phyloP scores from a whole-genome alignment of 1,140 invertebrate genomes.

The Hylaeus anthracinus region DNA sequence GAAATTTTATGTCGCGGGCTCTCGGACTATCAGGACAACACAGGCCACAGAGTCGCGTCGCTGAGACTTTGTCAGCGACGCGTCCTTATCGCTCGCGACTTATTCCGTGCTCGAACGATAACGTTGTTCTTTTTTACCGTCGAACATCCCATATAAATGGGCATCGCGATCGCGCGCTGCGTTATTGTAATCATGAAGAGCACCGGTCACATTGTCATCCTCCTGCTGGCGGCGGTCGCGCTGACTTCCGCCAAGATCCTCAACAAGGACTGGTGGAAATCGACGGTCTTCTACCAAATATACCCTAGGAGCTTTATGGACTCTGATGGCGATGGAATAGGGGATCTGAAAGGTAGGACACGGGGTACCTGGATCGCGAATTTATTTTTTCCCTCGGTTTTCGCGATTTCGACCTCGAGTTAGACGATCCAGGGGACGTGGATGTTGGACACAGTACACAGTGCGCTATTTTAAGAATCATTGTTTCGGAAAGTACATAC shows the following conservation, averaged over 20 bases:
- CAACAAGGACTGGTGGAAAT: constrained; percentile 86
- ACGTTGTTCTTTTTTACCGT: constrained; percentile 25
- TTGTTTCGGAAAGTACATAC: too few relatives aligned
- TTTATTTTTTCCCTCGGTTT: too few relatives aligned
- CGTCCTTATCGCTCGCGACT: not conserved
- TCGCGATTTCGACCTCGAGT: too few relatives aligned
- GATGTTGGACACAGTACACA: too few relatives aligned
- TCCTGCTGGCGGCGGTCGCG: constrained; percentile 4
- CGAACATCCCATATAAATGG: constrained; percentile 34
- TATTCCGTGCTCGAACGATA: constrained; percentile 11
- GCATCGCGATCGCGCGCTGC: not conserved
- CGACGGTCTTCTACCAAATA: constrained; percentile 89
- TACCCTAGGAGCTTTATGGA: constrained; percentile 90
- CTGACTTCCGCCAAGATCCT: constrained; percentile 59
- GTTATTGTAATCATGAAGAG: constrained; percentile 38
- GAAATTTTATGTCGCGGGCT: too few relatives aligned
- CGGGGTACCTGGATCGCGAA: not conserved
- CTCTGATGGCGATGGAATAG: constrained; percentile 87
- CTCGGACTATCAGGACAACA: too few relatives aligned
- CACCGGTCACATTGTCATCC: not conserved
- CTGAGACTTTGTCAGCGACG: not conserved
- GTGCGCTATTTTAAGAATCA: too few relatives aligned
- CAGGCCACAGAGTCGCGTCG: too few relatives aligned
- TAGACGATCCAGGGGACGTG: too few relatives aligned
- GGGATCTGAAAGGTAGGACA: constrained; percentile 86